Evolutionary conservation across 2,888 invertebrate species (phyloP).

Genomic region (Netelia fuscicornis): DNA sequence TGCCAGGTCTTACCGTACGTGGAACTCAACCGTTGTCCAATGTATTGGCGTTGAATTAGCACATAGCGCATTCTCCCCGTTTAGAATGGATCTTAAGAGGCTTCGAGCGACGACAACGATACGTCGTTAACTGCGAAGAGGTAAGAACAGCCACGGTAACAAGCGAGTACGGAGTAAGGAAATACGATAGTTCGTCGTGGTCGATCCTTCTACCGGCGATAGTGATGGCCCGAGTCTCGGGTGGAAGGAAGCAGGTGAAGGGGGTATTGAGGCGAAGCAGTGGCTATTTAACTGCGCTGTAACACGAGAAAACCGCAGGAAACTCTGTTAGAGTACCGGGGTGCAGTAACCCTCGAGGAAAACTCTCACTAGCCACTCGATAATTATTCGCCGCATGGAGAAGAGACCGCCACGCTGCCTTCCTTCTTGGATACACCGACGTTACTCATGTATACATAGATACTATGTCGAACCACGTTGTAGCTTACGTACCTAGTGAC

Average conservation of each 20-base stretch:
- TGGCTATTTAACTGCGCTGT: conserved; percentile 75
- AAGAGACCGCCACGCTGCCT: neutral
- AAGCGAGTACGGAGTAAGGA: conserved; percentile 53
- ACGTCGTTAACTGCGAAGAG: conserved; percentile 19
- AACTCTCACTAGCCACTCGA: conserved; percentile 54
- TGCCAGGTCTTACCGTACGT: too few relatives aligned
- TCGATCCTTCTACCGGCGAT: conserved; percentile 27
- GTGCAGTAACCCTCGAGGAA: conserved; percentile 50
- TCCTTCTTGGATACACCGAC: neutral
- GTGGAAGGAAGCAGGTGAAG: neutral
- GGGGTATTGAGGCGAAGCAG: neutral
- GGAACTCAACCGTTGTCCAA: neutral
- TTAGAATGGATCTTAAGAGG: conserved; percentile 22
- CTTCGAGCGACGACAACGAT: conserved; percentile 14
- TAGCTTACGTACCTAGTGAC: neutral
- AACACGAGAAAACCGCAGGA: conserved; percentile 78
- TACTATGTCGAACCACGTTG: neutral
- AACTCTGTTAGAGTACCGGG: conserved; percentile 68
- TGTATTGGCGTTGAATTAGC: conserved; percentile 42
- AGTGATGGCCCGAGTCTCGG: conserved; percentile 13
- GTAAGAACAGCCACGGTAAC: conserved; percentile 39
- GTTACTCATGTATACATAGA: neutral
- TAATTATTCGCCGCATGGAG: conserved; percentile 56
- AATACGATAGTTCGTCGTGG: conserved; percentile 48
- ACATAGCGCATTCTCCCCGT: conserved; percentile 30